Base-by-base conservation (phyloP, 2,888 invertebrate genomes). In the Timandra comae region DNA sequence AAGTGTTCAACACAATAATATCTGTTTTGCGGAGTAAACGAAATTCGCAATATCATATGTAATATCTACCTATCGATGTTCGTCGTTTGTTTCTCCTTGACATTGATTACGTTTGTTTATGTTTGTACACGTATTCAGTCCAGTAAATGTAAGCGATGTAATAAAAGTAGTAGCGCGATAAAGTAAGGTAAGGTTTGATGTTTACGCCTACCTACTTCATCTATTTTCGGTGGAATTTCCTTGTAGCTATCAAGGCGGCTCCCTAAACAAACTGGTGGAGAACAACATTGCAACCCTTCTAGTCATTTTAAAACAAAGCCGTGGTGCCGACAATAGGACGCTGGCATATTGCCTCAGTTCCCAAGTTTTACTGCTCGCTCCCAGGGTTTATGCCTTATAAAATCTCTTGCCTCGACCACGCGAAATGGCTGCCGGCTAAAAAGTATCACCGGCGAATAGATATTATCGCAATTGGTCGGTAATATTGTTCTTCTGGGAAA, bases 341-440 rank as follows among this genome's bases (percentile, higher is more conserved):
- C 69, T 74, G 76, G 75, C 75, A 71, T 77, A 77, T 74, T 75
- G 77, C 77, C 72, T 71, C 74, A 62, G 68, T 70, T 48, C 68
- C 63, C 70, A 62, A 69, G 65, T 76, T 77, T 77, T 77, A 77
- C 70, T 63, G 69, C 66, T 33, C 69, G 72, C 74, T 78, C 72
- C 71, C 68, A 58, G 64, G 64, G 63, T 80, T 80, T 78, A 80
- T 77, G 77, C 72, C 70, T 73, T 75, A 77, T 78, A 75, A 78
- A 79, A 75, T 67, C 67, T 72, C 63, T 60, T 63, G 60, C 64
- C 55, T 61, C 63, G 65, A 56, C 72, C 68, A 64, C 64, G 62
- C 56, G 49, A 55, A 63, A 63, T 52, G 44, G 58, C 63, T 59
- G 54, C 54, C 48, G 56, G 61, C 60, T 64, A 68, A 68, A 63